phyloP scores from a whole-genome alignment of 1,140 invertebrate genomes.

The Phymorhynchus buccinoides region DNA sequence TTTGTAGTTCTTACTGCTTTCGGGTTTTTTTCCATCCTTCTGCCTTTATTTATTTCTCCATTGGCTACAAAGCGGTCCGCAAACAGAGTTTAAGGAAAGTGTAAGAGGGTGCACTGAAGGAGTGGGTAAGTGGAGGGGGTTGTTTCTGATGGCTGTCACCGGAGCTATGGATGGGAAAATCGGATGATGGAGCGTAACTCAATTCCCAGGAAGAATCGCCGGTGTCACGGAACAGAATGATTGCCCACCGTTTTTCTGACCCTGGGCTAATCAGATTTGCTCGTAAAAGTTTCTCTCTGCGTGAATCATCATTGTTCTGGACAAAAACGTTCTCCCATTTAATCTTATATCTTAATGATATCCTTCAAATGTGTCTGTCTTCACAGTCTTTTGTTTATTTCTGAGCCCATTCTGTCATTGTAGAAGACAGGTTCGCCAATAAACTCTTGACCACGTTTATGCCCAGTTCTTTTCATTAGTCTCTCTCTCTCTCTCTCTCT shows the following conservation, averaged over 20 bases:
- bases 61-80: no score
- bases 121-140: no score
- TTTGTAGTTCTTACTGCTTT: no score
- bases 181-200: background rate
- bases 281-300: background rate
- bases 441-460: background rate
- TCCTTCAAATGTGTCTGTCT: no score
- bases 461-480: background rate
- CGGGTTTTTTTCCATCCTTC: no score
- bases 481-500: slow-evolving; percentile 8
- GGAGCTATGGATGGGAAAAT: background rate
- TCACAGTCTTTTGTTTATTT: background rate
- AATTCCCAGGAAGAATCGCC: background rate
- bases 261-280: background rate
- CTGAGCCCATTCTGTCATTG: background rate
- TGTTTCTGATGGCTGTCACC: slow-evolving; percentile 1
- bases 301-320: background rate
- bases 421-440: background rate
- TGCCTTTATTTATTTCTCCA: no score
- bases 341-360: no score
- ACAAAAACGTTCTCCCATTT: background rate
- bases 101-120: no score
- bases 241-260: background rate
- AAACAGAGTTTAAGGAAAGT: no score
- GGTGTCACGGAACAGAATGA: background rate